phyloP scores from a whole-genome alignment of 2,797 vertebrate species.

The Acrossocheilus fasciatus region DNA sequence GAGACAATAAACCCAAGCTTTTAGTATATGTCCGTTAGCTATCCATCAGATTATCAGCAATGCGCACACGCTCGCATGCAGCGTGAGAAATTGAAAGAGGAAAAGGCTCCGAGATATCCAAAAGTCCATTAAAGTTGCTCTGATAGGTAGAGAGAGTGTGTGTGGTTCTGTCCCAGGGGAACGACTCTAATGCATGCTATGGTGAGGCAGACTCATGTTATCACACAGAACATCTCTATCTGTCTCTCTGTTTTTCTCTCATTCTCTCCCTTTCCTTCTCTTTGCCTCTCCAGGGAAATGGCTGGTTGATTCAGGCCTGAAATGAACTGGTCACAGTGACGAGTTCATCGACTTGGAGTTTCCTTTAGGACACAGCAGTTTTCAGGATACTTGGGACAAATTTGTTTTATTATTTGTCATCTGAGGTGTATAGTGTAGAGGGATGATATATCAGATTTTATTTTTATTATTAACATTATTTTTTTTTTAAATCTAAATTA shows the following conservation, averaged over 20 bases:
- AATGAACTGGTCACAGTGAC: constrained; percentile 35
- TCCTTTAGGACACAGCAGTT: constrained; percentile 1
- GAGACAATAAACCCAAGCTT: constrained; percentile 28
- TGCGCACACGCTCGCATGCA: background rate
- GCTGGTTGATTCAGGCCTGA: background rate
- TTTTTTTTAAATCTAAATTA: no score
- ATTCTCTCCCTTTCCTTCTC: constrained; percentile 16
- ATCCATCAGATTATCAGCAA: constrained; percentile 33
- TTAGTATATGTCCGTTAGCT: constrained; percentile 29
- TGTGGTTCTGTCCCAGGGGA: constrained; percentile 14
- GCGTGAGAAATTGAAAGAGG: constrained; percentile 12
- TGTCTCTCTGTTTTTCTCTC: constrained; percentile 29
- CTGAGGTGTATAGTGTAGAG: background rate
- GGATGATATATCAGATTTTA: background rate
- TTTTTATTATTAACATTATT: no score
- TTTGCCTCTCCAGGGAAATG: constrained; percentile 30
- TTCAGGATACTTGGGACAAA: background rate
- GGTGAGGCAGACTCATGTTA: constrained; percentile 6
- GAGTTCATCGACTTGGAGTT: constrained; percentile 31
- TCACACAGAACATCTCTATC: constrained; percentile 18
- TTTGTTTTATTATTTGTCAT: background rate
- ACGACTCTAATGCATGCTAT: constrained; percentile 19
- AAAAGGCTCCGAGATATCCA: background rate
- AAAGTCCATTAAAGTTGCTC: constrained; percentile 44
- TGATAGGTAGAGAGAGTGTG: constrained; percentile 43